Evolutionary conservation across 1,140 invertebrate species (phyloP), one percentile per base, ranked within the genome.

Genomic region (Musca vetustissima): DNA sequence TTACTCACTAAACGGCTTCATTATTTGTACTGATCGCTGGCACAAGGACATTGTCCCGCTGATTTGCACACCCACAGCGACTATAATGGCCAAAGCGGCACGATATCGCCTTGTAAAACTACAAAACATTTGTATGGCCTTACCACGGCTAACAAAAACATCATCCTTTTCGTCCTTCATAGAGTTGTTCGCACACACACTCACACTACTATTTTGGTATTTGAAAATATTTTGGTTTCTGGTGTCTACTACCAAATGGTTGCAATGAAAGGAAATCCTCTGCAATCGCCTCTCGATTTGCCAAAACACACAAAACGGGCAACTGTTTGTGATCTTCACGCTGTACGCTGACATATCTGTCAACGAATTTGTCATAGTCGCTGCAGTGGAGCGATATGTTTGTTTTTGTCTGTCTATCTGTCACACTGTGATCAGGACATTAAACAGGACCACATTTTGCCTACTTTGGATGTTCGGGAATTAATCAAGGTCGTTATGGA

Each of bases 41-140:
- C 47, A 66, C 64, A 66, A 66, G 64, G 64, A 66, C 64, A 50
- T 66, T 66, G 36, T 21, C 64, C 64, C 48, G 64, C 14, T 66
- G 64, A 25, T 49, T 52, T 19, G 64, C 47, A 66, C 47, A 50
- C 64, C 43, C 47, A 52, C 47, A 4, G 64, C 19, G 64, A 25
- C 47, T 66, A 49, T 66, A 66, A 66, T 49, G 43, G 21, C 57
- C 57, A 19, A 43, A 61, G 17, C 57, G n/a, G 28, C 36, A 43
- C 21, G 28, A 13, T 61, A 32, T 61, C 57, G 36, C 36, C 36
- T 11, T 43, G 36, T 11, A 52, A 19, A 57, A 13, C 22, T 28
- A 57, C 53, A 57, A n/a, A 57, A 25, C 53, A 57, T 24, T 57
- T 57, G 53, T 28, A 19, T 25, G 14, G 49, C 55, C 59, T 43